phyloP scores from a whole-genome alignment of 2,888 invertebrate species.

The Elegia similella region DNA sequence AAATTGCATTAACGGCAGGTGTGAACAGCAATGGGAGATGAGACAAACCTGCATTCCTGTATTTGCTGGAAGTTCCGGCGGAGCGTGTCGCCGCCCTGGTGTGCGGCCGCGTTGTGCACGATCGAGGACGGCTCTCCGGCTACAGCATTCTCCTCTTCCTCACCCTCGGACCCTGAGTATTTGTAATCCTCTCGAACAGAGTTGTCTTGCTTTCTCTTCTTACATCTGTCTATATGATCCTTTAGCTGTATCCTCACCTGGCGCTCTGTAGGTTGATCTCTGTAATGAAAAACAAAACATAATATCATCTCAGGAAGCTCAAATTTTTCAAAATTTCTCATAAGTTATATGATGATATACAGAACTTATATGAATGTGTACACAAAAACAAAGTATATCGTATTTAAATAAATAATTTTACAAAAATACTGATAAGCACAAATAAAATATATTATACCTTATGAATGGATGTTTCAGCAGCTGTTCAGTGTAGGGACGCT shows the following conservation, averaged over 20 bases:
- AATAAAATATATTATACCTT: conserved; percentile 55
- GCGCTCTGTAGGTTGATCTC: conserved; percentile 98
- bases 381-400: too few relatives aligned
- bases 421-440: neutral
- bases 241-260: conserved; percentile 99
- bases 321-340: too few relatives aligned
- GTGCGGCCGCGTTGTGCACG: conserved; percentile 89
- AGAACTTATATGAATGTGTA: too few relatives aligned
- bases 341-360: too few relatives aligned
- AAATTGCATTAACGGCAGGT: too few relatives aligned
- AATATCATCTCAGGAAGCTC: too few relatives aligned
- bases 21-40: neutral
- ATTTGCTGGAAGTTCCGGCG: conserved; percentile 99
- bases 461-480: conserved; percentile 98
- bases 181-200: conserved; percentile 87
- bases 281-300: conserved; percentile 42
- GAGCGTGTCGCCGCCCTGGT: conserved; percentile 94
- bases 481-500: conserved; percentile 98
- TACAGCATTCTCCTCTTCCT: conserved; percentile 95
- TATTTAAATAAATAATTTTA: too few relatives aligned
- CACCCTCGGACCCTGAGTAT: conserved; percentile 98
- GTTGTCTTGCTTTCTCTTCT: conserved; percentile 96
- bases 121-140: conserved; percentile 98
- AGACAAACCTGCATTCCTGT: conserved; percentile 86
- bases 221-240: conserved; percentile 98